Conservation (phyloP, 2,113 vertebrate genomes). For the Brienomyrus longianalis region DNA sequence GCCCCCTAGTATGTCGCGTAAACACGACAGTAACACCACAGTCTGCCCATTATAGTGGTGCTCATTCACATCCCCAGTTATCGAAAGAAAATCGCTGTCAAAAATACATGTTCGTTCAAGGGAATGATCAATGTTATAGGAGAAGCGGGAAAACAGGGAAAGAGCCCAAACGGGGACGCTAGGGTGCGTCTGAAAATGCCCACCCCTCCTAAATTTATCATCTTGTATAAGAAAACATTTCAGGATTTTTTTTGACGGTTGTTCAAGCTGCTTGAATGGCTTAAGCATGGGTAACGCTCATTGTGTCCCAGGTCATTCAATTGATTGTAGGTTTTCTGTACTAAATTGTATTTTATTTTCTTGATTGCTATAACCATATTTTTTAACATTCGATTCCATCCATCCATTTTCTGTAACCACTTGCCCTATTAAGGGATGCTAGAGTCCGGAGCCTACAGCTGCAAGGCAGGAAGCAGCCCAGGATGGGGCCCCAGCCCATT, state of each 20-base stretch:
- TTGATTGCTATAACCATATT: neutral
- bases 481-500: too few relatives aligned
- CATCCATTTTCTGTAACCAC: neutral
- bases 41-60: neutral
- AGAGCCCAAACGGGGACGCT: neutral
- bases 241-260: neutral
- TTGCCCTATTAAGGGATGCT: neutral
- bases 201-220: too few relatives aligned
- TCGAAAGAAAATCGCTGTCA: neutral
- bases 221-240: neutral
- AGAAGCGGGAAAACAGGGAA: neutral
- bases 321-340: neutral
- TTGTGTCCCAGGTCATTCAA: neutral
- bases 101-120: neutral
- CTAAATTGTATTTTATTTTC: neutral
- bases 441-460: neutral
- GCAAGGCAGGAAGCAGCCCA: neutral
- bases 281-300: too few relatives aligned
- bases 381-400: neutral
- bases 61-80: neutral
- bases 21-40: conserved; percentile 4
- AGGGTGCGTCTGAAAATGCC: too few relatives aligned
- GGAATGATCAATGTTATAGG: neutral
- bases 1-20: neutral
- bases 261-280: neutral